Base-by-base conservation (phyloP, 2,888 invertebrate genomes). In the Aleiodes alternator region DNA sequence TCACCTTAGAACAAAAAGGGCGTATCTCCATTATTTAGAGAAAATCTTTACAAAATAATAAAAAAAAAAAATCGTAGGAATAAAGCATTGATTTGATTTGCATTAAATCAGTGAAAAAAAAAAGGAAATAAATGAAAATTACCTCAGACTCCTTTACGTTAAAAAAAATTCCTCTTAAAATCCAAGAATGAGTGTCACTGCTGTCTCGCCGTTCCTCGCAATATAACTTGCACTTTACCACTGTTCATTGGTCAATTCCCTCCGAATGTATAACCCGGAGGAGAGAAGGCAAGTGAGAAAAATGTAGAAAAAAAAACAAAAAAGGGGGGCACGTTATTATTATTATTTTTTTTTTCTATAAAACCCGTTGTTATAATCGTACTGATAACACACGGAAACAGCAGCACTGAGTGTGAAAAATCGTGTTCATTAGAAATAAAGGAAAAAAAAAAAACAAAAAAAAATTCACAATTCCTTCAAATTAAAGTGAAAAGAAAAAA, bases 191-290 rank as follows among this genome's bases (percentile, higher is more conserved):
- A 80, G 73, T 72, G 79, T 80, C 80, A 80, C 80, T 80, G 79
- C 76, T 69, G 74, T 77, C 77, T 75, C 78, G 78, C 72, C 69
- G 78, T 77, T 77, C 43, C 48, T 43, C 48, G 76, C 75, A 77
- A 76, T 75, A 80, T 48, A 81, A 80, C 80, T 76, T 77, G 79
- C 81, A 81, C 81, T 81, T 73, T 79, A 78, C 80, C 77, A 81
- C 76, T 76, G 81, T 81, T 80, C 81, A 81, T 81, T 79, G 80
- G 76, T 81, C 80, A 75, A 79, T 75, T 72, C 75, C 69, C 69
- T 50, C 75, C 61, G 70, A 75, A 77, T 73, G 50, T 72, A 74
- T 23, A 72, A 74, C 61, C 31, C 64, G 9, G 29, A 43, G 64
- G 14, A 8, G 61, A 16, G 43, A 14, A 43, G 61, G 61, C 12